Evolutionary conservation across 2,113 vertebrate genomes (phyloP).

Genomic region (Canis aureus): DNA sequence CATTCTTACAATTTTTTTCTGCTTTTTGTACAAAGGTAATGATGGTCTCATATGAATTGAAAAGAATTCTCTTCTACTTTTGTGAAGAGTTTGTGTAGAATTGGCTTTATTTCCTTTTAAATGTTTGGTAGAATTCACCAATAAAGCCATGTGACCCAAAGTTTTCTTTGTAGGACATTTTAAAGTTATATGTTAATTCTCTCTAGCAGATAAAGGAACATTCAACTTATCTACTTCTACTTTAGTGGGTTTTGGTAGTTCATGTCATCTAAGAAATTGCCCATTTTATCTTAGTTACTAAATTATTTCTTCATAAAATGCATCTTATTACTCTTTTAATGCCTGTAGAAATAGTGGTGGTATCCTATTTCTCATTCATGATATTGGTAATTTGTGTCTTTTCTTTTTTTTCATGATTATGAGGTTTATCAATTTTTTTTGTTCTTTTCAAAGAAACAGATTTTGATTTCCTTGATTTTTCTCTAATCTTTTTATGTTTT

Average conservation of each 20-base stretch:
- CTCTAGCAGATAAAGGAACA: background rate
- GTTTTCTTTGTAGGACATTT: conserved; percentile 24
- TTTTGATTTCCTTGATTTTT: conserved; percentile 52
- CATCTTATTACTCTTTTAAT: background rate
- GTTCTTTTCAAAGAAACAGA: background rate
- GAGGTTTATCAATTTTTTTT: background rate
- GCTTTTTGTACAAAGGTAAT: background rate
- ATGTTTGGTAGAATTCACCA: background rate
- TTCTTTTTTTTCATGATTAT: background rate
- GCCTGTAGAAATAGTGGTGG: background rate
- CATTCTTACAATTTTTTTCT: background rate
- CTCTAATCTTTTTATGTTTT: background rate
- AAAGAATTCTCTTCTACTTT: conserved; percentile 1
- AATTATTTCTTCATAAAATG: conserved; percentile 29
- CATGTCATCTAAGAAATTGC: background rate
- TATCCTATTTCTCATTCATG: background rate
- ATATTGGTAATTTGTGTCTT: background rate
- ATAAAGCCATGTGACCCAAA: background rate
- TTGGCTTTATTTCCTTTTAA: conserved; percentile 3
- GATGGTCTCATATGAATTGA: background rate
- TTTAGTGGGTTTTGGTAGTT: background rate
- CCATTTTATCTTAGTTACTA: background rate
- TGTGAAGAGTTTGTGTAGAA: background rate
- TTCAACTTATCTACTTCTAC: conserved; percentile 39
- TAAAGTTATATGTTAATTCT: conserved; percentile 31